A percentile compares a stretch with the other conserved stretches of the same genome.
phyloP scores from a whole-genome alignment of 2,113 vertebrate genomes.

The Lethenteron reissneri region DNA sequence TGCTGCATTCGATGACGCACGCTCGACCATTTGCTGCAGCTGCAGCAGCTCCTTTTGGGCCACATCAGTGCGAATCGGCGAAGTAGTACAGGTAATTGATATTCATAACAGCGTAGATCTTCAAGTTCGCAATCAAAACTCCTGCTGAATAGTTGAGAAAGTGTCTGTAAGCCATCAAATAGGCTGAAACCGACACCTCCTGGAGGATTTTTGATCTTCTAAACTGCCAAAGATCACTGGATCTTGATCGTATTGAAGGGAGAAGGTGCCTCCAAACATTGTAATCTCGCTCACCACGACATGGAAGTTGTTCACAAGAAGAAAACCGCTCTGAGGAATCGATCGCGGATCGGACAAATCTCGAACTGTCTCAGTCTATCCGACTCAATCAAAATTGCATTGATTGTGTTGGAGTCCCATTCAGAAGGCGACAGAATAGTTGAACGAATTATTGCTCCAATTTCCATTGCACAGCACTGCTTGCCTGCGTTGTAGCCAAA shows the following conservation, averaged over 20 bases:
- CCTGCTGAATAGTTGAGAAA: not conserved
- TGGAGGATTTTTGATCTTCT: not conserved
- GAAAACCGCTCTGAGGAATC: not conserved
- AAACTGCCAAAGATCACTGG: not conserved
- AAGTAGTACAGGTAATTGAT: not conserved
- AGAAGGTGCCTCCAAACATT: not conserved
- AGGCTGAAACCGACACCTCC: not conserved
- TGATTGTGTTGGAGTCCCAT: not conserved
- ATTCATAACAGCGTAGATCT: not conserved
- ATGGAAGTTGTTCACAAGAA: not conserved
- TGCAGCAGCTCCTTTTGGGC: not conserved
- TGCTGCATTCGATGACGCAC: not conserved
- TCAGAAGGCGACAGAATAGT: not conserved
- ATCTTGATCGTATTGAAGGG: not conserved
- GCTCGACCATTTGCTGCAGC: conserved; percentile 1
- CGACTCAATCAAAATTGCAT: not conserved
- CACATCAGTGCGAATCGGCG: not conserved
- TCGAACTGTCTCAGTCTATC: not conserved
- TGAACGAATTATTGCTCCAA: not conserved
- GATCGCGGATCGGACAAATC: not conserved
- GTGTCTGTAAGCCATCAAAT: not conserved
- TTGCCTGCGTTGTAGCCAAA: not conserved
- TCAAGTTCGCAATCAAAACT: not conserved
- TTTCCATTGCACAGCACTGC: not conserved
- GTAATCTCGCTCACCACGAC: not conserved